Evolutionary conservation across 2,888 invertebrate species (phyloP), one percentile per base, ranked within the genome.

Genomic region (Rotaria macrura): DNA sequence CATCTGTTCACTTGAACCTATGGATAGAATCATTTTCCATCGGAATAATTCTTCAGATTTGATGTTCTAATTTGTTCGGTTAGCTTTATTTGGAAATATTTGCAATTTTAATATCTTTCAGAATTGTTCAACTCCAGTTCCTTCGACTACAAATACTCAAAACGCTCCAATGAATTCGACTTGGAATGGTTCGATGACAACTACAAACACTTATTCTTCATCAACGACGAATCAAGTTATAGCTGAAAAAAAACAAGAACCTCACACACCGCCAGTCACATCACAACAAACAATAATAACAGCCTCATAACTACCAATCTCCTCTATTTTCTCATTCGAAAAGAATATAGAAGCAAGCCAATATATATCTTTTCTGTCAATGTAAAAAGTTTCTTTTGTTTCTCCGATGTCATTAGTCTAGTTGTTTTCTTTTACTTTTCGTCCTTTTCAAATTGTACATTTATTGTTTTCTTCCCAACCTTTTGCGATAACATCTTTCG

Each of bases 191-290:
- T 47, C 47, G 10, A 9, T 9, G 1, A 1, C 47, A 47, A 47
- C 10, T 47, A 47, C 6, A 14, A 65, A 12, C n/a, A 43, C 1
- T 12, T 79, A 43, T 25, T 79, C 79, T 40, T 43, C 79, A 25
- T 79, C 79, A 17, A 79, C 40, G 20, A n/a, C 23, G 25, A 79
- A 79, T 79, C 12, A 20, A n/a, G n/a, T 3, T 79, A 25, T 79
- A 43, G 43, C 79, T n/a, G 79, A 79, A 17, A 79, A 79, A 43
- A 79, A 79, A n/a, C 79, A 43, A n/a, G 79, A 79, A n/a, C 79
- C 79, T 25, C 79, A 79, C 43, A 79, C 79, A 14, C 79, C 79
- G n/a, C 79, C 79, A 6, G 65, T 65, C 9, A 43, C 79, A 43
- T 43, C 40, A 43, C 43, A 43, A 43, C 79, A 79, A 43, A 40